Conservation (phyloP, 2,113 vertebrate species). For the Gorsachius goisagi region DNA sequence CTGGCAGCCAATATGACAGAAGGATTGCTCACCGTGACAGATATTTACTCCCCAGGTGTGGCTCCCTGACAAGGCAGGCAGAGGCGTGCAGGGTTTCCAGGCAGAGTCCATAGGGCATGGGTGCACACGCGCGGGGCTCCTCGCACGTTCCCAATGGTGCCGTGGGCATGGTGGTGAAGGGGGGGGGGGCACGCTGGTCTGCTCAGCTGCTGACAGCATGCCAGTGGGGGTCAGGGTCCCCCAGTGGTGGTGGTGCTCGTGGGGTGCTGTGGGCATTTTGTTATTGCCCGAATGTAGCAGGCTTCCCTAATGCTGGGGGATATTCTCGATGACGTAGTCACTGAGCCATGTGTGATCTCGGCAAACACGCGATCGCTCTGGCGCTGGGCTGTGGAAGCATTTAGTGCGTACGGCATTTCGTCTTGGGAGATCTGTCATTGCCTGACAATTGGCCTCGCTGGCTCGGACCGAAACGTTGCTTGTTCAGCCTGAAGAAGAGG, state of each 20-base stretch:
- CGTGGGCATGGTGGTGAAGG: not conserved
- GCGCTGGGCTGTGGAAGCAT: not conserved
- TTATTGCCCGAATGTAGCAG: not conserved
- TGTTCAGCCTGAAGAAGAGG: no score
- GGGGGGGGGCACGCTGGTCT: not conserved
- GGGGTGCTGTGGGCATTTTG: not conserved
- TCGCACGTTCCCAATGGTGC: not conserved
- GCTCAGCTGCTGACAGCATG: not conserved
- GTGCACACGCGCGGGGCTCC: accelerated
- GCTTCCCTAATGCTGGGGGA: not conserved
- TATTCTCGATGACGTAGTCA: not conserved
- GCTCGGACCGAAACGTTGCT: no score
- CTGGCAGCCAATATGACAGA: not conserved
- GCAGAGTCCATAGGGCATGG: not conserved
- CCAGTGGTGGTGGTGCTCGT: not conserved
- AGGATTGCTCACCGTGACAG: not conserved
- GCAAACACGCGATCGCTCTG: not conserved
- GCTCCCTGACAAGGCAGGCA: not conserved
- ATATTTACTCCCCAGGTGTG: conserved; percentile 15
- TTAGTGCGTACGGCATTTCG: not conserved
- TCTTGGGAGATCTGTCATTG: not conserved
- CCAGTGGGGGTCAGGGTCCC: accelerated
- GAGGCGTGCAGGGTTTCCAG: not conserved
- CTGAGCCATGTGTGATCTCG: accelerated
- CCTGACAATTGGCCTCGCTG: not conserved